Conservation (phyloP, 2,113 vertebrate species). For the Cavia porcellus region DNA sequence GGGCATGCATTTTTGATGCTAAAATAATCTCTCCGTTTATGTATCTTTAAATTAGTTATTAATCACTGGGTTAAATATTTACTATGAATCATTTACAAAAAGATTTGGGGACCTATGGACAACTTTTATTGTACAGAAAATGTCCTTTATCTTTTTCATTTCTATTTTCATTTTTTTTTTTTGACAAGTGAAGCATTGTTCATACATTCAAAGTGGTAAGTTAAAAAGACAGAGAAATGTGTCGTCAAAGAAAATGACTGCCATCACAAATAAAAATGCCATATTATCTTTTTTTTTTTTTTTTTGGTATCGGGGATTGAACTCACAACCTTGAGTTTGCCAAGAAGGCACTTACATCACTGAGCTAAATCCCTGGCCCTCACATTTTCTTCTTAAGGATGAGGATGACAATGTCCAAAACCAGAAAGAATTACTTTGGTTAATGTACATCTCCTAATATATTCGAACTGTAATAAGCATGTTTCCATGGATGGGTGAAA, state of each 20-base stretch:
- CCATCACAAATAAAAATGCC: not conserved
- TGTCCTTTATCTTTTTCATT: not conserved
- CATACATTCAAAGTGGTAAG: not conserved
- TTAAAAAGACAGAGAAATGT: not conserved
- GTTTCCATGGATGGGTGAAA: not conserved
- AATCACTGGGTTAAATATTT: conserved; percentile 54
- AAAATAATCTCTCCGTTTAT: not conserved
- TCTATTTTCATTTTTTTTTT: not conserved
- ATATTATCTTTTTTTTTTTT: not conserved
- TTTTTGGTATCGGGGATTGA: no score
- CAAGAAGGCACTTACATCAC: no score
- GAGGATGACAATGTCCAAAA: not conserved
- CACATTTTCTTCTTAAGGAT: not conserved
- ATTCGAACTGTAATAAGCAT: not conserved
- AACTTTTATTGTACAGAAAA: not conserved
- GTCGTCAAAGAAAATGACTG: not conserved
- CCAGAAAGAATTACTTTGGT: not conserved
- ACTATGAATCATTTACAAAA: not conserved
- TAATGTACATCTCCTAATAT: not conserved
- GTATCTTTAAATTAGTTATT: not conserved
- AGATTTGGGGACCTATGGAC: not conserved
- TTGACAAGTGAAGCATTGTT: not conserved
- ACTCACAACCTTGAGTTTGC: no score
- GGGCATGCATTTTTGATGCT: not conserved
- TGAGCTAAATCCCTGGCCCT: no score